Evolutionary conservation across 1,140 invertebrate species (phyloP), one percentile per base, ranked within the genome.

Genomic region (Diachasma alloeum): DNA sequence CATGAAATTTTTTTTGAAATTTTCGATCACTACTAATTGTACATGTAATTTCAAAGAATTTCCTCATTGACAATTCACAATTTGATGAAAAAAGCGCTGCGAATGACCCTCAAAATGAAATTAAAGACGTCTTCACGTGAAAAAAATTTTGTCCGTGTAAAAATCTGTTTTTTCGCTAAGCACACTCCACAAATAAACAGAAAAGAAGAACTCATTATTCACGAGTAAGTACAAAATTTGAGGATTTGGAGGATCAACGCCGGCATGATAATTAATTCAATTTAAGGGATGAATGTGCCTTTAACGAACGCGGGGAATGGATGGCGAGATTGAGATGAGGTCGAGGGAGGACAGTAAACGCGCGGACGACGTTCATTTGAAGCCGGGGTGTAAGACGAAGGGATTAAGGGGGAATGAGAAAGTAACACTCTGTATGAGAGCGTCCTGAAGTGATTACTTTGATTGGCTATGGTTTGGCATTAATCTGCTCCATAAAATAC

Each of bases 251-350:
- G 81, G 81, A 83, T 80, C 56, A 80, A 80, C 79, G 80, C 83
- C 82, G 83, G 80, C 81, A 85, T 85, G 81, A 84, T 84, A 85
- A 85, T 85, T 84, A 82, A 85, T 85, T 84, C 81, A 84, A 85
- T 85, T 85, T 82, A 78, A 80, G 78, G 80, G 81, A 82, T 83
- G 82, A 83, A 82, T 83, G 79, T 81, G 76, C 78, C 79, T 76
- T 82, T 84, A 85, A 85, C 81, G 82, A 85, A 85, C 77, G 79
- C 81, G 79, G 78, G 76, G 83, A 81, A 76, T 81, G 79, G 81
- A 81, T 79, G 81, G 81, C 79, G n/a, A 53, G 48, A 53, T 53
- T 53, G 81, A 80, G 80, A 81, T 81, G 82, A 81, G 79, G 79
- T 77, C 80, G 81, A 81, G 79, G 81, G 78, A 81, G 75, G 78